Conservation (phyloP, 1,140 invertebrate genomes). For the Meteorus sp. region DNA sequence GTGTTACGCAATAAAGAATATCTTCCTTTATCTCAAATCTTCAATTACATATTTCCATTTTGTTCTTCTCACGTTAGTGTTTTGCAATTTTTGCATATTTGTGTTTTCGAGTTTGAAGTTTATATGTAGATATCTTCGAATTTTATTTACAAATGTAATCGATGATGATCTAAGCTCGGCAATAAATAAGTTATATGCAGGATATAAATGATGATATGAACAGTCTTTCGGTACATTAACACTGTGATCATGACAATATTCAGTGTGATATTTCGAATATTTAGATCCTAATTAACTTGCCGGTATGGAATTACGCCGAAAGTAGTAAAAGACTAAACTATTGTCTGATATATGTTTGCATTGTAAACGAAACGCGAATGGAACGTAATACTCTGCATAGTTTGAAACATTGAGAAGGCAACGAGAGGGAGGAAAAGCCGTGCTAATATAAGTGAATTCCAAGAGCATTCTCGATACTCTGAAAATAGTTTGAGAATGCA, state of each 20-base stretch:
- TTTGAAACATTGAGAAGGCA: slow-evolving; percentile 8
- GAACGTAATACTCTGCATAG: slow-evolving; percentile 9
- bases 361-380: slow-evolving; percentile 5
- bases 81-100: too few relatives aligned
- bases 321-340: slow-evolving; percentile 6
- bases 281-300: slow-evolving; percentile 3
- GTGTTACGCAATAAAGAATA: too few relatives aligned
- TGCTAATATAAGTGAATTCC: background rate
- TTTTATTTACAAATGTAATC: background rate
- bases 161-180: background rate
- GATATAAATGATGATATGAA: background rate
- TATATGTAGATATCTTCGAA: too few relatives aligned
- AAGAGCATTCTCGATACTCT: background rate
- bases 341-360: slow-evolving; percentile 5
- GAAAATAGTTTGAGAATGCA: slow-evolving; percentile 8
- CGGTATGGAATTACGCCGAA: background rate
- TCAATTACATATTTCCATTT: too few relatives aligned
- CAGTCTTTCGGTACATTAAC: background rate
- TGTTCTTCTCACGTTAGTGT: too few relatives aligned
- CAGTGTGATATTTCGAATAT: background rate
- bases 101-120: too few relatives aligned
- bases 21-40: too few relatives aligned
- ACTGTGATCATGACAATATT: slow-evolving; percentile 2
- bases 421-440: background rate
- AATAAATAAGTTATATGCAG: background rate